A percentile compares a stretch with the other conserved stretches of the same genome.
Evolutionary conservation across 2,888 invertebrate genomes (phyloP).

Genomic region (Chaetogeoica ovagalla): DNA sequence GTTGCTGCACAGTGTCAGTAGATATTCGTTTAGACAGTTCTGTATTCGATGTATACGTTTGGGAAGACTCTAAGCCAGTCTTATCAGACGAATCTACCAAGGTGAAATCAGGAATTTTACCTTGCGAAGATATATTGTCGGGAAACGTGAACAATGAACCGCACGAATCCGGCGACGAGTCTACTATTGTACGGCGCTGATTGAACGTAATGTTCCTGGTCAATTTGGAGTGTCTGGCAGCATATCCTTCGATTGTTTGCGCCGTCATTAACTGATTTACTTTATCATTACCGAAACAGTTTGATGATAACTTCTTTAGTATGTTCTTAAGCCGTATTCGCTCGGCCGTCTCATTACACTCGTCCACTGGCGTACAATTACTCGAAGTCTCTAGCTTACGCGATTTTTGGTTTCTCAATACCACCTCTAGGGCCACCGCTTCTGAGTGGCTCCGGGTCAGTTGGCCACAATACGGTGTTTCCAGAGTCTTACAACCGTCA

Average conservation of each 20-base stretch:
- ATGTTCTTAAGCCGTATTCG: constrained; percentile 81
- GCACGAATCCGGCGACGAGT: constrained; percentile 46
- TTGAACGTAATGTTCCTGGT: constrained; percentile 88
- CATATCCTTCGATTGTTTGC: constrained; percentile 85
- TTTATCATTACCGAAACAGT: constrained; percentile 57
- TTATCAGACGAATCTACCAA: constrained; percentile 21
- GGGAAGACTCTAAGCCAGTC: constrained; percentile 42
- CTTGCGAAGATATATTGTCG: constrained; percentile 22
- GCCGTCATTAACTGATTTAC: constrained; percentile 71
- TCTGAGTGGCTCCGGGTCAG: constrained; percentile 80
- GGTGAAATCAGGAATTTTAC: constrained; percentile 50
- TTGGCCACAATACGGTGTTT: constrained; percentile 58
- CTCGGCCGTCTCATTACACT: constrained; percentile 81
- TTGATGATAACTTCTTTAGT: constrained; percentile 78
- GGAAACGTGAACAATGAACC: constrained; percentile 28
- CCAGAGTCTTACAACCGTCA: constrained; percentile 61
- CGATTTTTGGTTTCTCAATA: constrained; percentile 54
- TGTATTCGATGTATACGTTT: neutral
- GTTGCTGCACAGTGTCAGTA: constrained; percentile 9
- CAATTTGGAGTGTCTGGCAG: constrained; percentile 83
- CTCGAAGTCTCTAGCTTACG: neutral
- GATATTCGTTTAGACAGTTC: constrained; percentile 5
- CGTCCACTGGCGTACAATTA: constrained; percentile 60
- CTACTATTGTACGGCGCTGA: constrained; percentile 69
- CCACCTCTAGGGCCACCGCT: constrained; percentile 73